Base-by-base conservation (phyloP, 2,113 vertebrate species). In the Pangasianodon hypophthalmus region DNA sequence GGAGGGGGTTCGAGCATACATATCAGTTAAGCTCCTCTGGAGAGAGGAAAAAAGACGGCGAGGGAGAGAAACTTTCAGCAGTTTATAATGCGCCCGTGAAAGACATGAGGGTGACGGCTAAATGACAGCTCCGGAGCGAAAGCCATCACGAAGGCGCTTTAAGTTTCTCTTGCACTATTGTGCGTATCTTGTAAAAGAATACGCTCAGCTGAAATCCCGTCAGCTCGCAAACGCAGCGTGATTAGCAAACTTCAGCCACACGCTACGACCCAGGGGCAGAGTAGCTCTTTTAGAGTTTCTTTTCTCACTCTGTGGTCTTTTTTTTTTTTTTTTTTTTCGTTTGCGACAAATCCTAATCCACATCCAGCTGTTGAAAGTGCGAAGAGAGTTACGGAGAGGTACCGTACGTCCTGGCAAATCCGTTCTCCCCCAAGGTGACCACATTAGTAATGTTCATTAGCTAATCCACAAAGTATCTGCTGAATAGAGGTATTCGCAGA, bases 381-480 rank as follows among this genome's bases (percentile, higher is more conserved):
- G 84, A 87, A 83, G 58, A 88, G 60, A 69, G 62, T n/a, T 32
- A 5, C 37, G 7, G 32, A 26, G 32, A 41, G 84, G 80, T 91
- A 90, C 90, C 88, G 52, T 37, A 85, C 87, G 87, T 80, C 83
- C 48, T 67, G 85, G 87, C 88, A 91, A 88, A 92, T 88, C 84
- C 86, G 50, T 90, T 90, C 89, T 89, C 84, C 81, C 88, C 84
- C 84, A 89, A 91, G 87, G 84, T 91, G 91, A 90, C 89, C 87
- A 54, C 81, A 82, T 93, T 92, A 92, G 93, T 96, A 95, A 96
- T 94, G 96, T 95, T 93, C 90, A 93, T 94, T 91, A 91, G 94
- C 93, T 96, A 96, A 96, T 96, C 95, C 95, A 92, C 91, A 94
- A 94, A 95, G 93, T 95, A 95, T 93, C 89, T 73, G 91, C 32